Conservation (phyloP, 2,113 vertebrate species). For the Halichoeres trimaculatus region DNA sequence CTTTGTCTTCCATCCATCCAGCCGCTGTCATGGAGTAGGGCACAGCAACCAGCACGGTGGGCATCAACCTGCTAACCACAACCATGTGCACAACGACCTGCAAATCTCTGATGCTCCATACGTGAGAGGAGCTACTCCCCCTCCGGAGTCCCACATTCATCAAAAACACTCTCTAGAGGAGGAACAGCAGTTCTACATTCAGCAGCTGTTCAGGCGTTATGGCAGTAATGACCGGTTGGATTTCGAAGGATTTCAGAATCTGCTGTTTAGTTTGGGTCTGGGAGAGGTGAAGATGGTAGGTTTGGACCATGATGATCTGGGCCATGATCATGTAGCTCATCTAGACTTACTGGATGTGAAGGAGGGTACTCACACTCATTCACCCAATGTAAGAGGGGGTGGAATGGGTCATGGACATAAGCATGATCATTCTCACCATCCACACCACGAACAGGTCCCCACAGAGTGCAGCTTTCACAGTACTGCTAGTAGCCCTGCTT, state of each 20-base stretch:
- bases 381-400: constrained; percentile 73
- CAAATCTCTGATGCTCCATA: constrained; percentile 88
- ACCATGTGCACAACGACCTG: constrained; percentile 82
- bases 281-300: constrained; percentile 92
- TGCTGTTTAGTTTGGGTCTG: constrained; percentile 92
- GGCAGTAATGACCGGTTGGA: constrained; percentile 91
- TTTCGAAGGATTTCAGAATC: constrained; percentile 92
- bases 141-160: constrained; percentile 54
- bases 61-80: constrained; percentile 64
- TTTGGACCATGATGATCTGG: constrained; percentile 91
- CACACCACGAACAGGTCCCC: constrained; percentile 23
- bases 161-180: constrained; percentile 84
- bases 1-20: constrained; percentile 93
- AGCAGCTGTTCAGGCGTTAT: constrained; percentile 92
- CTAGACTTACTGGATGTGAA: constrained; percentile 91
- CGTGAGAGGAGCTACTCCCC: constrained; percentile 56
- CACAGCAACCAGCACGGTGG: constrained; percentile 74
- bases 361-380: constrained; percentile 88
- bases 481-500: constrained; percentile 7
- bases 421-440: constrained; percentile 41
- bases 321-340: constrained; percentile 95
- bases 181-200: constrained; percentile 93
- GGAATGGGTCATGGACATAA: constrained; percentile 43
- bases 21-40: constrained; percentile 87
- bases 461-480: constrained; percentile 30